Conservation (phyloP, 2,113 vertebrate genomes). For the Reinhardtius hippoglossoides region DNA sequence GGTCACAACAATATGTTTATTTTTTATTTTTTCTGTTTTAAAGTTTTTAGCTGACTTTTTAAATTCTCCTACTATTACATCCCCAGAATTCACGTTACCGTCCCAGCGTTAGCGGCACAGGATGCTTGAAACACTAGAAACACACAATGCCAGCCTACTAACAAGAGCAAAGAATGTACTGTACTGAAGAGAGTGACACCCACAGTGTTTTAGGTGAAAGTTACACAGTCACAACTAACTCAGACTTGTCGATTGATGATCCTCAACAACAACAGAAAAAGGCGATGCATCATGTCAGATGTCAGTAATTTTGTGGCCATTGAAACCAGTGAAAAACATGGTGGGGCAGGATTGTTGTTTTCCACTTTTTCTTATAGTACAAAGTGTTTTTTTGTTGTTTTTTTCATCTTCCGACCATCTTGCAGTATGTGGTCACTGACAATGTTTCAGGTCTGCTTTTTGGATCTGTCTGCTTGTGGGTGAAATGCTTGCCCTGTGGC, state of each 20-base stretch:
- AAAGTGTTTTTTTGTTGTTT: not conserved
- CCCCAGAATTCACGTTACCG: slow-evolving; percentile 5
- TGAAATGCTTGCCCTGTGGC: slow-evolving; percentile 18
- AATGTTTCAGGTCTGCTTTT: slow-evolving; percentile 46
- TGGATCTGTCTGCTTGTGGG: slow-evolving; percentile 51
- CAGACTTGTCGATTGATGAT: slow-evolving; percentile 10
- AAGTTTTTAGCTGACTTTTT: slow-evolving; percentile 17
- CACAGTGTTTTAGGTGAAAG: slow-evolving; percentile 48
- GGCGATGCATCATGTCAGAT: not conserved
- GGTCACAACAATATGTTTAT: slow-evolving; percentile 22
- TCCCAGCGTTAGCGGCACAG: slow-evolving; percentile 27
- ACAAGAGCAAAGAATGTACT: slow-evolving; percentile 57
- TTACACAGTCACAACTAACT: slow-evolving; percentile 30
- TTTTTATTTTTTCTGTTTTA: not conserved
- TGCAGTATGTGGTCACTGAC: slow-evolving; percentile 13
- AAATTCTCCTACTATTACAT: not conserved
- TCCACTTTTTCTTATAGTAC: slow-evolving; percentile 4
- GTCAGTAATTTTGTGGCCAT: slow-evolving; percentile 34
- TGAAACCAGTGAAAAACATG: slow-evolving; percentile 11
- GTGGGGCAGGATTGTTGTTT: slow-evolving; percentile 31
- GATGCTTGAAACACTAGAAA: slow-evolving; percentile 71
- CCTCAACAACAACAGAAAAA: slow-evolving; percentile 3
- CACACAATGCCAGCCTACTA: slow-evolving; percentile 42
- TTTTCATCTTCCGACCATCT: slow-evolving; percentile 6
- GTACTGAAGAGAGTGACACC: slow-evolving; percentile 44